Conservation (phyloP, 1,140 invertebrate genomes). For the Diuraphis noxia region DNA sequence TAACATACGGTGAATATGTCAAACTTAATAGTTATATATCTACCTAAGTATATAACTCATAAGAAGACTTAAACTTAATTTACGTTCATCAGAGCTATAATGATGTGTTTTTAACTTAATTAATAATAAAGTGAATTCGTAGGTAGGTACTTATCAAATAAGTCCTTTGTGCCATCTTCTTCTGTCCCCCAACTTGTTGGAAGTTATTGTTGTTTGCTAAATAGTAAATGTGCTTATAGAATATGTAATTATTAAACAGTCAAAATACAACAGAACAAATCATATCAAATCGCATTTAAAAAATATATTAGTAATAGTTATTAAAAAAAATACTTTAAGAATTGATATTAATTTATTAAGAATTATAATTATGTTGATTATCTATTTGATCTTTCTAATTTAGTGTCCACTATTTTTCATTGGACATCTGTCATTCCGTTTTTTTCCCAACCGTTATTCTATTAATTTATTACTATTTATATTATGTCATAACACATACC, state of each 20-base stretch:
- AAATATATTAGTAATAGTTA: not conserved
- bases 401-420: not conserved
- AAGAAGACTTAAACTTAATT: too few species aligned
- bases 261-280: not conserved
- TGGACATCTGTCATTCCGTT: not conserved
- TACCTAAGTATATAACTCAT: too few species aligned
- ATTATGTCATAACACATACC: not conserved
- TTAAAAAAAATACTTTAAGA: not conserved
- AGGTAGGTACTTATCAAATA: too few species aligned
- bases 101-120: too few species aligned
- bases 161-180: too few species aligned
- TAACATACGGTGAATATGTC: too few species aligned
- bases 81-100: too few species aligned
- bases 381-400: not conserved
- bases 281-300: not conserved
- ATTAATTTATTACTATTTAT: not conserved
- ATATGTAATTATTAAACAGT: not conserved
- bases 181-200: not conserved
- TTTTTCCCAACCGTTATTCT: constrained; percentile 12
- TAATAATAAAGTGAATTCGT: too few species aligned
- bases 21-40: too few species aligned
- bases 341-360: not conserved
- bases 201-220: too few species aligned
- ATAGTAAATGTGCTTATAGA: too few species aligned
- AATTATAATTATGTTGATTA: not conserved